phyloP scores from a whole-genome alignment of 2,113 vertebrate species.

The Rhinopithecus roxellana region DNA sequence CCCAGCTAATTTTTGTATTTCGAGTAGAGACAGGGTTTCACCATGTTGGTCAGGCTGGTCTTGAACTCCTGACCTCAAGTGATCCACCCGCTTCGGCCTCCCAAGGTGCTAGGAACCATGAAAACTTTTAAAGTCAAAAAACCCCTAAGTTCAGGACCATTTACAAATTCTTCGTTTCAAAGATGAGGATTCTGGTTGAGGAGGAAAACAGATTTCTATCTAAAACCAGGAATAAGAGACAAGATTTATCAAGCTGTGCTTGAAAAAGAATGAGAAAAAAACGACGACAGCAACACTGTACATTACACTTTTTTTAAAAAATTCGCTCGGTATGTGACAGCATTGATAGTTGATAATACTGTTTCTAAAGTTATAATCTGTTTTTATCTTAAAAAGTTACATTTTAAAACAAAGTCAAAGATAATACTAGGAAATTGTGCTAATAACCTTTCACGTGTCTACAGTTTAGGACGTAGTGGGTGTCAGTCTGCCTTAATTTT shows the following conservation, averaged over 20 bases:
- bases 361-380: background rate
- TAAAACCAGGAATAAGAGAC: background rate
- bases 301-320: background rate
- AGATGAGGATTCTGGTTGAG: background rate
- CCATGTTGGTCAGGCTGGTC: background rate
- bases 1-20: background rate
- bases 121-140: background rate
- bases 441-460: background rate
- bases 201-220: background rate
- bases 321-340: background rate
- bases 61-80: background rate
- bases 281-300: background rate
- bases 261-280: background rate
- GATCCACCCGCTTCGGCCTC: fast-evolving
- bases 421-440: background rate
- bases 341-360: background rate
- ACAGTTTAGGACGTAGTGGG: background rate
- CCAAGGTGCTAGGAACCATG: background rate
- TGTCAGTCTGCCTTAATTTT: background rate
- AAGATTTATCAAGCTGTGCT: background rate
- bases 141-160: background rate
- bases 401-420: background rate
- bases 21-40: background rate
- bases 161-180: background rate
- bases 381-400: background rate